Evolutionary conservation across 2,888 invertebrate species (phyloP).

Genomic region (Platycheirus rosarum): DNA sequence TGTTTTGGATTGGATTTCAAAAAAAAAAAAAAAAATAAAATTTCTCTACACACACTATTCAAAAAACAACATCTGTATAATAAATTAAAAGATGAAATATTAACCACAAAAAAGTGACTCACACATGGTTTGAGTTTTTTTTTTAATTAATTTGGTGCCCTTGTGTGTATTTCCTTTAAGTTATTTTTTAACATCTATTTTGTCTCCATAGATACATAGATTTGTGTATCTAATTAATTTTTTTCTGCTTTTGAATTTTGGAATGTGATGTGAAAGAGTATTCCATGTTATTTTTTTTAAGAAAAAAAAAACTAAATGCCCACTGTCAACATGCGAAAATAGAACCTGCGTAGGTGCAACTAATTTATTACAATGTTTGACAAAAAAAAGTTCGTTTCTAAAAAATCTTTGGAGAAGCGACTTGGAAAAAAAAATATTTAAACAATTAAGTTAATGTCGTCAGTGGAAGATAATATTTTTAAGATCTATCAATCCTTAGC

Average conservation of each 20-base stretch:
- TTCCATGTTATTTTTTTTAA: constrained; percentile 54
- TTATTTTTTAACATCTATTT: constrained; percentile 1
- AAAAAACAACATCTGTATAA: constrained; percentile 30
- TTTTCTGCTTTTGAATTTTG: constrained; percentile 37
- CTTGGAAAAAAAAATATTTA: constrained; percentile 47
- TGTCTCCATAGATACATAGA: neutral
- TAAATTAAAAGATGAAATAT: constrained; percentile 28
- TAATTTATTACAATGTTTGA: constrained; percentile 68
- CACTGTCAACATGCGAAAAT: constrained; percentile 64
- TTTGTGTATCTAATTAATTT: neutral
- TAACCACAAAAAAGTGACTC: constrained; percentile 23
- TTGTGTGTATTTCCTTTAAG: constrained; percentile 17
- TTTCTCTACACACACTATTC: neutral
- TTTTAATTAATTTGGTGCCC: constrained; percentile 26
- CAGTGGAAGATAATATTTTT: constrained; percentile 41
- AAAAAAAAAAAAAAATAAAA: neutral
- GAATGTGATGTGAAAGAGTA: constrained; percentile 61
- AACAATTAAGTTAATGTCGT: constrained; percentile 66
- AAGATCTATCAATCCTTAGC: constrained; percentile 36
- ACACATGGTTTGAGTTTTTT: constrained; percentile 13
- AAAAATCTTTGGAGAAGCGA: constrained; percentile 45
- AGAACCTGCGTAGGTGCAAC: constrained; percentile 63
- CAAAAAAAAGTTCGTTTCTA: constrained; percentile 26
- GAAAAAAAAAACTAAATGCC: constrained; percentile 37
- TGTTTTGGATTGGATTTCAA: constrained; percentile 40